Evolutionary conservation across 2,888 invertebrate genomes (phyloP), one percentile per base, ranked within the genome.

Genomic region (Alcis repandata): DNA sequence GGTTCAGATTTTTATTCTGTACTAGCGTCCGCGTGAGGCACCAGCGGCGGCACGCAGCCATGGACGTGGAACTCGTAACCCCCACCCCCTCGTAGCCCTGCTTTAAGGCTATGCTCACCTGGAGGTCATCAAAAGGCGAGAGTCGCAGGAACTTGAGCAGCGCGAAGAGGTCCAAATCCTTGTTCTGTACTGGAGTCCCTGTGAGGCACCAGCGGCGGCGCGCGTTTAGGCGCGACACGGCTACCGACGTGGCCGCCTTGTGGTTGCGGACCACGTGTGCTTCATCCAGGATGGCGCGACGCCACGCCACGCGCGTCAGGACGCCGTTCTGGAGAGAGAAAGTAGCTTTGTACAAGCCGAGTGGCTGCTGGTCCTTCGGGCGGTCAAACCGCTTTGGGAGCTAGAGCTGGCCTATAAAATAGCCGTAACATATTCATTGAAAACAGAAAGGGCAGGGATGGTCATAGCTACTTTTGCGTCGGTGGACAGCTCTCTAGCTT

Each of bases 161-260:
- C 0, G 97, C 95, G 87, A 95, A 98, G 41, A 97, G 91, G 85
- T 98, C 98, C 64, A 96, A 88, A 82, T 98, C 97, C 84, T 98
- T 97, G 86, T 99, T 99, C 81, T 99, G 99, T 45, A 99, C 96
- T 0, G 99, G 99, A 0, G 99, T 99, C 27, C 99, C 99, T 0
- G 99, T 98, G 19, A 99, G 94, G 0, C 96, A 96, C 92, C 92
- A 92, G 80, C 98, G 95, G 1, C 94, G 91, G 0, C 48, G 46
- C 0, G 95, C 95, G 0, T 85, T 75, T 49, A 98, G 86, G 1
- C 90, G 88, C 82, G 96, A 96, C 8, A 96, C 96, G 0, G 97
- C 96, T 67, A 93, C 83, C 0, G 97, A 96, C 0, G 96, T 96
- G 70, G 95, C 94, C 9, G 96, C 95, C 88, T 98, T 98, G 84